Evolutionary conservation across 2,797 vertebrate species (phyloP), one percentile per base, ranked within the genome.

Genomic region (Bovichtus variegatus): DNA sequence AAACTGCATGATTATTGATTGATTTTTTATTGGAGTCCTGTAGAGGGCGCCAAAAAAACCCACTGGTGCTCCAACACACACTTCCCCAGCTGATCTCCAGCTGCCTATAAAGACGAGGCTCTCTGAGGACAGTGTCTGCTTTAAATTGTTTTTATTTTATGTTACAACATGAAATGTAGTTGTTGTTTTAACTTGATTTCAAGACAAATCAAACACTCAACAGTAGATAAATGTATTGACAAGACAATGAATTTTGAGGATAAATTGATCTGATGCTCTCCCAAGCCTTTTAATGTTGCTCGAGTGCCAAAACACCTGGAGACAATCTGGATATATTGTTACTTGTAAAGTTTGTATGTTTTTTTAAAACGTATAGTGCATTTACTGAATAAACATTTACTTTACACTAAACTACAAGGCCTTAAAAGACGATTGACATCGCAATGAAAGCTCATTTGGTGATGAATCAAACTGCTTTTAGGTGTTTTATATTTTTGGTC

Each of bases 11-110:
- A 23, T 82, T 57, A 76, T 57, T 29, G 23, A 67, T 72, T 44
- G 2, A 25, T 70, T 74, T 19, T n/a, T n/a, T n/a, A 40, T 46
- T 19, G 19, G 9, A 11, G 44, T 46, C 92, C 85, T 86, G 80
- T 77, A 90, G 92, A 88, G 88, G 91, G 92, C 76, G 82, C 89
- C 88, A 89, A 51, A 82, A 82, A 63, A 46, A n/a, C 63, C 64
- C 81, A 41, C 8, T 68, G 74, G 9, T 43, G 53, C 55, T 65
- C 19, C 54, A 54, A 58, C 64, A 75, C 66, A 55, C 43, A 13
- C 51, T 27, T 58, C 59, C n/a, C 3, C 50, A 31, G 44, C 46
- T 54, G 41, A 59, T 41, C 8, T 16, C 7, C 63, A 68, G 60
- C 53, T 44, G 64, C 29, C 9, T 46, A 1, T 9, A 19, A 8